Evolutionary conservation across 2,888 invertebrate species (phyloP), one percentile per base, ranked within the genome.

Genomic region (Ormyrus nitidulus): DNA sequence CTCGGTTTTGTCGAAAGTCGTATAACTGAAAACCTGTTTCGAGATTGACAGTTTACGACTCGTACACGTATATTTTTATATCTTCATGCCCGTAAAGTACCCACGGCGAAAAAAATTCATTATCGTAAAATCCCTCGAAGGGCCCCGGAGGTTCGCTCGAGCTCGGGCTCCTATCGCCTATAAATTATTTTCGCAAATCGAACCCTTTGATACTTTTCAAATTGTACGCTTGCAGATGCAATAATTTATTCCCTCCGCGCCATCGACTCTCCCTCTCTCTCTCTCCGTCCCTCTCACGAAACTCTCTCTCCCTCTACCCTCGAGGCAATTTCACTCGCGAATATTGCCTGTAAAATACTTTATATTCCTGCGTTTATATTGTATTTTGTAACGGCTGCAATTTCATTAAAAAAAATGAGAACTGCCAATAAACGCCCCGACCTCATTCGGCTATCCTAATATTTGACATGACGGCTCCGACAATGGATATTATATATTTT

Each of bases 21-120:
- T 81, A 77, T 81, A 81, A 81, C 81, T 81, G 81, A 79, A 81
- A 81, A 81, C 81, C 81, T 81, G 81, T 81, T 81, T 79, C 81
- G 76, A 81, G 82, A 82, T 82, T 82, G 82, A 82, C 82, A 80
- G 82, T 80, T 82, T 80, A 82, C 82, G 82, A 82, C 82, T 79
- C 73, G 81, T 74, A 79, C 34, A 34, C 77, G 81, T 76, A 72
- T 68, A 80, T 82, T 79, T 82, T 82, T 82, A 79, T 82, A 79
- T 82, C 82, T 81, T 81, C 81, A 81, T 81, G 81, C 79, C 81
- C 79, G 81, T 81, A 81, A 81, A 81, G 81, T 77, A 73, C 77
- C 69, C 74, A 48, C 59, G 9, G 19, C 69, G 74, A 77, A 82
- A 82, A 81, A 82, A 82, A 82, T 82, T 82, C 82, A 82, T 82